These are phyloP conservation scores for Oscheius onirici DNA, from an alignment of 2,888 invertebrate genomes.

Conservation along the genomic window DNA sequence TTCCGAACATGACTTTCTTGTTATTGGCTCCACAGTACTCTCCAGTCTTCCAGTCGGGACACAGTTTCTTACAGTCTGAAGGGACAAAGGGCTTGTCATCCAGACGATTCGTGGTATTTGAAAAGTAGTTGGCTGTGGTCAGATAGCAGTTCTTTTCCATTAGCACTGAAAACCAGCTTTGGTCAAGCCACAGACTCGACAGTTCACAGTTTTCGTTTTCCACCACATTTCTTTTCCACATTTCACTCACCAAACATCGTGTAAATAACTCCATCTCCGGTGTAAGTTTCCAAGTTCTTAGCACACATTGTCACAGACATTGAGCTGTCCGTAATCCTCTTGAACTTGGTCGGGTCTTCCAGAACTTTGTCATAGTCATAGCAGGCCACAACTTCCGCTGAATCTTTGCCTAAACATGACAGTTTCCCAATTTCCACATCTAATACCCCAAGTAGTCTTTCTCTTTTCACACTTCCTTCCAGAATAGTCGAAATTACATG, in stretches of 20 bases:
- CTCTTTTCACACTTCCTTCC: not conserved
- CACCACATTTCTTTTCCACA: not conserved
- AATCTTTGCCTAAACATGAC: not conserved
- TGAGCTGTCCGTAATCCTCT: not conserved
- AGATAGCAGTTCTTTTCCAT: conserved; percentile 6
- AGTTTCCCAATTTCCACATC: not conserved
- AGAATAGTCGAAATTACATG: not conserved
- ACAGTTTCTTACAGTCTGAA: not conserved
- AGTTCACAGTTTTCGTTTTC: too few species aligned
- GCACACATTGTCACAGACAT: not conserved
- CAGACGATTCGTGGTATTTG: not conserved
- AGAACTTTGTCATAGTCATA: not conserved
- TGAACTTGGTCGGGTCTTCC: not conserved
- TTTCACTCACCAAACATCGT: conserved; percentile 4
- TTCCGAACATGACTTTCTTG: not conserved
- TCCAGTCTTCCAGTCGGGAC: not conserved
- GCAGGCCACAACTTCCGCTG: not conserved
- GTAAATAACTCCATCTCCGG: not conserved
- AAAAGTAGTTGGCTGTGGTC: not conserved
- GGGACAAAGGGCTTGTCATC: not conserved
- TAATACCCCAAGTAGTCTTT: not conserved
- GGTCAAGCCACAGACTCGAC: too few species aligned
- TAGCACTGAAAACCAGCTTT: not conserved
- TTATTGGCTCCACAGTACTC: not conserved
- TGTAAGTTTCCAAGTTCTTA: not conserved